Evolutionary conservation across 2,888 invertebrate species (phyloP), one percentile per base, ranked within the genome.

Genomic region (Synanthedon tipuliformis): DNA sequence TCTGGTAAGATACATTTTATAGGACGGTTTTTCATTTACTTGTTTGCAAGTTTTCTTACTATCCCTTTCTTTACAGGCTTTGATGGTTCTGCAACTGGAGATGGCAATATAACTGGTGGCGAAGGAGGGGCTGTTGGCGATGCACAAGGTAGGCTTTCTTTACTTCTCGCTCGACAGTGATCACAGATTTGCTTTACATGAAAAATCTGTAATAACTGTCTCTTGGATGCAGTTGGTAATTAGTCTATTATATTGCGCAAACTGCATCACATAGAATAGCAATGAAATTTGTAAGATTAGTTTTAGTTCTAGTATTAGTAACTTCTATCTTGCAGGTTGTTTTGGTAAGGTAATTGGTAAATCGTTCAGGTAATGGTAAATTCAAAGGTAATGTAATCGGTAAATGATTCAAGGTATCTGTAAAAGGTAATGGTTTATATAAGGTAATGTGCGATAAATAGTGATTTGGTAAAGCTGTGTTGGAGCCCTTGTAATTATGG

Each of bases 101-200:
- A 88, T 73, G 87, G 87, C 57, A 87, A 84, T 71, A 73, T 88
- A 52, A 81, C 87, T 71, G 86, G 83, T 53, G 84, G 83, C 52
- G 88, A 88, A 75, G 88, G 88, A 60, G 88, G 88, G 53, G 88
- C 88, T 64, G 88, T 88, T 68, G 88, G 88, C 65, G 88, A 88
- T 73, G 88, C 88, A 75, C 88, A 88, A 88, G 88, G 88, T 88
- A 88, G 88, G 88, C 88, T 88, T 76, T 41, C 48, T 7, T 34
- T 34, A 27, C 40, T 16, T 15, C 18, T 40, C 51, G 16, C 16
- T 34, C 12, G 53, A 51, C 48, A 34, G 34, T 34, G 11, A 45
- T 45, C 15, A 15, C 45, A 45, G 45, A 45, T 45, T 45, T 45
- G 10, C 15, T 45, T 45, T 15, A 45, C 15, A 45, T 12, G 7